A percentile compares a stretch with the other conserved stretches of the same genome.
These are phyloP conservation scores for Triplophysa tibetana DNA, from an alignment of 2,113 vertebrate species.

Conservation along the genomic window DNA sequence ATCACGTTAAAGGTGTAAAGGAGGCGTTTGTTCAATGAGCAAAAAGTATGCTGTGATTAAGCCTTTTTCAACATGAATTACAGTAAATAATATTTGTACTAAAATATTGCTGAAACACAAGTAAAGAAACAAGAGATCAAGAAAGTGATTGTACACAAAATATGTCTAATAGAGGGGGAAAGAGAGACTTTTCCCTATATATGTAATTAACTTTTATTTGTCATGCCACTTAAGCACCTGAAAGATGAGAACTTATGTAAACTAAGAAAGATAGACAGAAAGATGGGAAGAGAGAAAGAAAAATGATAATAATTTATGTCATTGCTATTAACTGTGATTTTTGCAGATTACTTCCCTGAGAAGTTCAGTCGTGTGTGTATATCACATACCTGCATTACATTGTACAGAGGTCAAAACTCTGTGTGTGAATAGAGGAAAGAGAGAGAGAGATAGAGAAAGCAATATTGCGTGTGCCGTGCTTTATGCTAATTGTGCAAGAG, in stretches of 20 bases:
- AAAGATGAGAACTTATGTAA: too few species aligned
- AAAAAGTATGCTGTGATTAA: background rate
- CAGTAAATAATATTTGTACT: too few species aligned
- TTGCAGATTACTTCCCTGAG: background rate
- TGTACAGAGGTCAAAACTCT: constrained; percentile 26
- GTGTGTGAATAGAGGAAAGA: background rate
- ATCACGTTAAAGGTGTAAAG: constrained; percentile 3
- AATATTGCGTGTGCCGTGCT: constrained; percentile 9
- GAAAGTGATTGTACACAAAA: background rate
- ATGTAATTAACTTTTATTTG: too few species aligned
- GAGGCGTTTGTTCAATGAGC: background rate
- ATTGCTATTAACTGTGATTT: constrained; percentile 14
- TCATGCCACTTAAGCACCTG: too few species aligned
- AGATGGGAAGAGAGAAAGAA: background rate
- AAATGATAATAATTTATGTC: background rate
- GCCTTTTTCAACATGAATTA: too few species aligned
- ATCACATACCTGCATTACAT: constrained; percentile 13
- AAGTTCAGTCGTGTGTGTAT: constrained; percentile 17
- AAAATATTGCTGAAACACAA: background rate
- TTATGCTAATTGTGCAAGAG: constrained; percentile 50
- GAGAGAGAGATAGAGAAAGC: constrained; percentile 10
- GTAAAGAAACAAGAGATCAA: background rate
- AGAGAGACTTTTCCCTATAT: too few species aligned
- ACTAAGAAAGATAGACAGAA: background rate
- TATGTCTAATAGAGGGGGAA: background rate